Evolutionary conservation across 1,140 invertebrate genomes (phyloP).

Genomic region (Papilio polyxenes): DNA sequence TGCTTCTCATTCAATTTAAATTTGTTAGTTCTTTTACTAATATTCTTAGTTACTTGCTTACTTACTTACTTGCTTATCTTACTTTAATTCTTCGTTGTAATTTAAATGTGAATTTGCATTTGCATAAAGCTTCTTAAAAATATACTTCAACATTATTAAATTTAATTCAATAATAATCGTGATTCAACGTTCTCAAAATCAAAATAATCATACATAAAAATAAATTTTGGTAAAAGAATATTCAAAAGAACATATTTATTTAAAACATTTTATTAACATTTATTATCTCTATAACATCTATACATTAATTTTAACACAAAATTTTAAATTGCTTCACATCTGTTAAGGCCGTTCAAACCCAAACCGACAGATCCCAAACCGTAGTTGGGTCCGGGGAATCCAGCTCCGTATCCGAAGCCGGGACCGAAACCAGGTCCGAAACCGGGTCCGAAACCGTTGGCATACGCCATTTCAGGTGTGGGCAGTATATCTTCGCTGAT

Average conservation of each 20-base stretch:
- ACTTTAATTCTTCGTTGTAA: background rate
- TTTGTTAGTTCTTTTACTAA: too few relatives aligned
- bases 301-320: background rate
- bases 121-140: background rate
- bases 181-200: background rate
- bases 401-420: slow-evolving; percentile 31
- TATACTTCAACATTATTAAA: too few relatives aligned
- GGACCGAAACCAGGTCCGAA: slow-evolving; percentile 28
- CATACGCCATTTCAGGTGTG: slow-evolving; percentile 28
- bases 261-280: slow-evolving; percentile 28
- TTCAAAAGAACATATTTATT: background rate
- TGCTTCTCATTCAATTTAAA: background rate
- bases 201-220: too few relatives aligned
- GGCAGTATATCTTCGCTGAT: slow-evolving; percentile 38
- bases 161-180: too few relatives aligned
- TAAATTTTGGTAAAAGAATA: background rate
- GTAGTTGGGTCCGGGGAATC: slow-evolving; percentile 33
- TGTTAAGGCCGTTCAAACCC: slow-evolving; percentile 20
- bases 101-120: background rate
- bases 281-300: slow-evolving; percentile 17
- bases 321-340: slow-evolving; percentile 27
- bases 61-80: too few relatives aligned
- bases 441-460: slow-evolving; percentile 27
- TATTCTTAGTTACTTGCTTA: too few relatives aligned
- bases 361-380: slow-evolving; percentile 9